Base-by-base conservation (phyloP, 2,113 vertebrate species). In the Melanostigma gelatinosum region DNA sequence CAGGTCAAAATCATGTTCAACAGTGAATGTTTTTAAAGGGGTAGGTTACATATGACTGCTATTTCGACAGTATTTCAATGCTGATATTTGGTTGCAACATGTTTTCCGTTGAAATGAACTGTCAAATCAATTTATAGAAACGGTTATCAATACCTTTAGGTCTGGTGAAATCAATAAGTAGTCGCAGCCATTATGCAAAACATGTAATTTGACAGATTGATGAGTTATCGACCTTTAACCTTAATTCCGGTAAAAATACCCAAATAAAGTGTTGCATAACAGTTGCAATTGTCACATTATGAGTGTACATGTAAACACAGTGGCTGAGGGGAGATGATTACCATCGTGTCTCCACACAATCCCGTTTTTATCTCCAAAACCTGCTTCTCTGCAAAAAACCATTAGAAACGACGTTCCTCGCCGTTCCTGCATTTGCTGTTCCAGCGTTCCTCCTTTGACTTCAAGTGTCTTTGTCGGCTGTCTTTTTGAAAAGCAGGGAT, bases 401-500 rank as follows among this genome's bases (percentile, higher is more conserved):
- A 40, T 67, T 75, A 38, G 9, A 65, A 63, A 50, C 36, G n/a
- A 22, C 44, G n/a, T n/a, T n/a, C n/a, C 3, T 62, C 54, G 44
- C 62, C 57, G 40, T 48, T 38, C 71, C 36, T 8, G 0, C 63
- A 4, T 72, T 50, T 52, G 54, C 48, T 6, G n/a, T 57, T 65
- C 55, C 38, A 57, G 52, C 46, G 0, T 58, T 73, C 62, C 69
- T 74, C 20, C 67, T 86, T 73, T 82, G 74, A 74, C 55, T 58
- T 75, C 22, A 46, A 82, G 81, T 62, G 55, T 63, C 67, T 84
- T 77, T 68, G 38, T 52, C 10, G 13, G 71, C 76, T 36, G 55
- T 68, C 40, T 50, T 71, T 81, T 75, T 80, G 80, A 75, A 88
- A 85, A 68, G 77, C 73, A 54, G 63, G 78, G 65, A 77, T 76